These are phyloP conservation scores for Aurelia aurita complex sp. Pacific DNA, from an alignment of 30 jellyfish, hydroid and myxozoan species.

Conservation along the genomic window DNA sequence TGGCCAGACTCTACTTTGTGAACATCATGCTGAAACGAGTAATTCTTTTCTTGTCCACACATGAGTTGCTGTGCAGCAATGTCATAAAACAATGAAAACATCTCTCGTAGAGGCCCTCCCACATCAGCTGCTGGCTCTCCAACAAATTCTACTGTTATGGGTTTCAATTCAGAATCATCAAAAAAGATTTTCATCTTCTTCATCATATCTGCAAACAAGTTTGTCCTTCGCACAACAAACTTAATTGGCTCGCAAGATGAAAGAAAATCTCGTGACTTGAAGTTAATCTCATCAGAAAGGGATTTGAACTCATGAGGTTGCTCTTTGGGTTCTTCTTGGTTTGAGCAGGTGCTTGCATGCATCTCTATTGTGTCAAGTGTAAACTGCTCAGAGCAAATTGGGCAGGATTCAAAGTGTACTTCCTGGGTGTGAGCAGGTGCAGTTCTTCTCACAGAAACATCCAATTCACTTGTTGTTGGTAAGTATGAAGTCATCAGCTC, in stretches of 20 bases:
- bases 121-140: too few relatives aligned
- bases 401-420: too few relatives aligned
- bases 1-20: slow-evolving; percentile 23
- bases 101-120: slow-evolving; percentile 23
- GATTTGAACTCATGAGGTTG: too few relatives aligned
- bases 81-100: slow-evolving; percentile 9
- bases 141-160: too few relatives aligned
- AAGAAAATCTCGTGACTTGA: neutral
- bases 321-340: too few relatives aligned
- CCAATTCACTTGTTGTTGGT: too few relatives aligned
- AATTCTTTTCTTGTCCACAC: slow-evolving; percentile 3
- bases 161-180: neutral
- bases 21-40: slow-evolving; percentile 18
- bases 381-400: too few relatives aligned
- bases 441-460: too few relatives aligned
- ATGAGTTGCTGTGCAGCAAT: slow-evolving; percentile 4
- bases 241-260: neutral
- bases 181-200: slow-evolving; percentile 19
- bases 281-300: neutral
- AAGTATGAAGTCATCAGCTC: too few relatives aligned
- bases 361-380: too few relatives aligned
- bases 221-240: slow-evolving; percentile 9
- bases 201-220: slow-evolving; percentile 2
- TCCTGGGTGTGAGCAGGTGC: too few relatives aligned
- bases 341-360: too few relatives aligned